Conservation (phyloP, 92 coral and sea anemone species). For the Metridium senile region DNA sequence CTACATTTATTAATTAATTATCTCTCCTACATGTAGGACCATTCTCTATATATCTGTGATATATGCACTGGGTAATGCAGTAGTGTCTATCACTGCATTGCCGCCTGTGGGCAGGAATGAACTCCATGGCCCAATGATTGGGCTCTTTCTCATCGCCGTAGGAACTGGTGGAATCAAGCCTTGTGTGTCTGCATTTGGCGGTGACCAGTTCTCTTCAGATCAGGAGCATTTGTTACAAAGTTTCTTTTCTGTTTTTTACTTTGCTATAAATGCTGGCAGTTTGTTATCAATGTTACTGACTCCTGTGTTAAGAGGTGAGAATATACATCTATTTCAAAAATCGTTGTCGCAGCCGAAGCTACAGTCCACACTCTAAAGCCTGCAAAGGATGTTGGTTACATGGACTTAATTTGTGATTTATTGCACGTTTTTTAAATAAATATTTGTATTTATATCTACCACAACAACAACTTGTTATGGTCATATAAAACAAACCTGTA, state of each 20-base stretch:
- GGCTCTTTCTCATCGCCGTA: conserved; percentile 76
- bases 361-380: too few species aligned
- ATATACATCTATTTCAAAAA: background rate
- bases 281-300: conserved; percentile 71
- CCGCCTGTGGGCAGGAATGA: conserved; percentile 72
- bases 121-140: conserved; percentile 80
- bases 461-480: too few species aligned
- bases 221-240: conserved; percentile 71
- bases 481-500: too few species aligned
- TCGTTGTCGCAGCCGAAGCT: too few species aligned
- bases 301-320: conserved; percentile 77
- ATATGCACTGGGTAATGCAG: conserved; percentile 68
- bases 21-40: conserved; percentile 61
- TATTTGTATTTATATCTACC: too few species aligned
- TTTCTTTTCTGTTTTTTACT: conserved; percentile 82
- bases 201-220: conserved; percentile 79
- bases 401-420: too few species aligned
- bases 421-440: too few species aligned
- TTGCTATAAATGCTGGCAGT: conserved; percentile 91
- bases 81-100: conserved; percentile 70
- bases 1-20: background rate
- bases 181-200: conserved; percentile 86
- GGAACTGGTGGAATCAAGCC: conserved; percentile 92
- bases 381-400: too few species aligned
- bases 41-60: conserved; percentile 73